Evolutionary conservation across 2,113 vertebrate genomes (phyloP).

Genomic region (Mesitornis unicolor): DNA sequence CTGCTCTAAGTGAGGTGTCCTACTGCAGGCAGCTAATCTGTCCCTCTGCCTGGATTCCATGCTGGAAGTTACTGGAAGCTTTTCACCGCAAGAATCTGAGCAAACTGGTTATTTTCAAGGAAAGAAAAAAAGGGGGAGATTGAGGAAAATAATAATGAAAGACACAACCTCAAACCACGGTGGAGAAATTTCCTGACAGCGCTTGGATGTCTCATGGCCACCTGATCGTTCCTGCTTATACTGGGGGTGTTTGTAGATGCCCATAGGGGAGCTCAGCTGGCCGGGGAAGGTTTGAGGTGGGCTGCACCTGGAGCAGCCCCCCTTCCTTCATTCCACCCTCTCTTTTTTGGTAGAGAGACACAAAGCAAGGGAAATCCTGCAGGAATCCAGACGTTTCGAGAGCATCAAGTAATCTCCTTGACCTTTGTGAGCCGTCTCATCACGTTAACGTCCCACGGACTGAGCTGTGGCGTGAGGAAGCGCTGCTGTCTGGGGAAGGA

Average conservation of each 20-base stretch:
- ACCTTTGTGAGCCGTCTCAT: background rate
- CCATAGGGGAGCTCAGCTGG: background rate
- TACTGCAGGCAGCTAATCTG: slow-evolving; percentile 19
- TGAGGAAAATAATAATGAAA: slow-evolving; percentile 36
- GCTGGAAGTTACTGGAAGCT: slow-evolving; percentile 66
- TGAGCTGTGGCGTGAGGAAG: background rate
- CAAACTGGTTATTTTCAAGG: slow-evolving; percentile 54
- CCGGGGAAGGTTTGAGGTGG: background rate
- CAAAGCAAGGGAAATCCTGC: background rate
- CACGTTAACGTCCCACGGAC: background rate
- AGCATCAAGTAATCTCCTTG: background rate
- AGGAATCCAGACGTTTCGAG: background rate
- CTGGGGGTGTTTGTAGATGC: background rate
- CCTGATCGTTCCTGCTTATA: background rate
- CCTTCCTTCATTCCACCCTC: background rate
- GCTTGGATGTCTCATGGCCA: background rate
- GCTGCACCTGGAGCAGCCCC: background rate
- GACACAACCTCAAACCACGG: slow-evolving; percentile 56
- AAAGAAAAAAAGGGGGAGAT: slow-evolving; percentile 14
- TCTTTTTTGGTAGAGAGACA: background rate
- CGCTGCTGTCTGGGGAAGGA: background rate
- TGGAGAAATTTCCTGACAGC: slow-evolving; percentile 31
- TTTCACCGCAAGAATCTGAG: slow-evolving; percentile 44
- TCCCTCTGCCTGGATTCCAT: slow-evolving; percentile 19
- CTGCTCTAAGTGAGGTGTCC: slow-evolving; percentile 39